Conservation (phyloP, 2,888 invertebrate genomes). For the Drosophila pseudotalamancana region DNA sequence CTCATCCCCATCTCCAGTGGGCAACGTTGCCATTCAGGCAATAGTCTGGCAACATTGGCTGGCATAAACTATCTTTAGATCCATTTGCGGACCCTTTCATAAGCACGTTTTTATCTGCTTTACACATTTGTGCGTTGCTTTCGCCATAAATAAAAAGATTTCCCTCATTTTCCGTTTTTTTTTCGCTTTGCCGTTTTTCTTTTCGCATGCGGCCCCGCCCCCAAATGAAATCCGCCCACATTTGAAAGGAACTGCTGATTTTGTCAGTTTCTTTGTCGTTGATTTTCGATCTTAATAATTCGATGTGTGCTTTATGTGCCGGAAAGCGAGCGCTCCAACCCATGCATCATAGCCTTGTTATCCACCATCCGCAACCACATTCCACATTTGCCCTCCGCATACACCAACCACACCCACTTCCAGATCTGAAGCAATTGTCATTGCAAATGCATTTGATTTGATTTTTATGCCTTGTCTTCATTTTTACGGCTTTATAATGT, state of each 20-base stretch:
- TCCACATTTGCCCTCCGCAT: too few species aligned
- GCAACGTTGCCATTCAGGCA: slow-evolving; percentile 15
- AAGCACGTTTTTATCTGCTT: slow-evolving; percentile 75
- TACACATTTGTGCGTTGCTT: slow-evolving; percentile 65
- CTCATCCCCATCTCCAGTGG: slow-evolving; percentile 38
- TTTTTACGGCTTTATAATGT: slow-evolving; percentile 62
- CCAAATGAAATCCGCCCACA: too few species aligned
- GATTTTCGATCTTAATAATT: slow-evolving; percentile 76
- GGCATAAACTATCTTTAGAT: slow-evolving; percentile 63
- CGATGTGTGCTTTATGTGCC: slow-evolving; percentile 68
- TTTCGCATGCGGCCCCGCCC: slow-evolving; percentile 18
- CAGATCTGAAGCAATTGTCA: slow-evolving; percentile 52
- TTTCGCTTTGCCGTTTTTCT: not conserved
- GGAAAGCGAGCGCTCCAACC: slow-evolving; percentile 46
- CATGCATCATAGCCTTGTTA: slow-evolving; percentile 13
- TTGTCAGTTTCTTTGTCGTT: slow-evolving; percentile 74
- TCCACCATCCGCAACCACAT: slow-evolving; percentile 1
- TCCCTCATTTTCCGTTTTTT: not conserved
- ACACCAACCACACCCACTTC: too few species aligned
- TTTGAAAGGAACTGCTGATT: slow-evolving; percentile 68
- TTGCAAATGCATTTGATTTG: slow-evolving; percentile 66
- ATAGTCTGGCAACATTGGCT: slow-evolving; percentile 10
- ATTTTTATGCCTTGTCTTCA: slow-evolving; percentile 57
- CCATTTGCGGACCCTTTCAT: slow-evolving; percentile 62
- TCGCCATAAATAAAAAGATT: slow-evolving; percentile 20